These are phyloP conservation scores for Euura saliciscinereae DNA, from an alignment of 1,140 invertebrate species.

Conservation along the genomic window DNA sequence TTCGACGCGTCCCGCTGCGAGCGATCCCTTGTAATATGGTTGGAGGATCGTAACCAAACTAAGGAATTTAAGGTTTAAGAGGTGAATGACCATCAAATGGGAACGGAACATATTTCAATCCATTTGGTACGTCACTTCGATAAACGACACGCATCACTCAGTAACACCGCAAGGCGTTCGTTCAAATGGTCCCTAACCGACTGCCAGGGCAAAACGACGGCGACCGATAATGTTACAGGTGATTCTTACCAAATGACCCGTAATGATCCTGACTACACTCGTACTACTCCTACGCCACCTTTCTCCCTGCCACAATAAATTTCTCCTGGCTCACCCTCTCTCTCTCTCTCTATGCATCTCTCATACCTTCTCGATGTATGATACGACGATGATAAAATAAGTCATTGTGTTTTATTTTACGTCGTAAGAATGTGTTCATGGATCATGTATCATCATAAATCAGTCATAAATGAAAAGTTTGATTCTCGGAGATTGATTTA, in stretches of 20 bases:
- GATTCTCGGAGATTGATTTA: too few relatives aligned
- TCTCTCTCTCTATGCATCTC: not conserved
- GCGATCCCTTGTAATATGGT: slow-evolving; percentile 32
- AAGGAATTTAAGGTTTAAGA: slow-evolving; percentile 38
- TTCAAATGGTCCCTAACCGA: slow-evolving; percentile 29
- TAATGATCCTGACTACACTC: slow-evolving; percentile 20
- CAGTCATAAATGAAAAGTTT: too few relatives aligned
- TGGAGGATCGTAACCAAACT: slow-evolving; percentile 36
- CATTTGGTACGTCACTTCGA: slow-evolving; percentile 32
- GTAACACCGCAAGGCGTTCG: slow-evolving; percentile 29
- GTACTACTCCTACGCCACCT: not conserved
- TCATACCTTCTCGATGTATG: not conserved
- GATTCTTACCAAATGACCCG: slow-evolving; percentile 30
- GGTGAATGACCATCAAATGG: slow-evolving; percentile 35
- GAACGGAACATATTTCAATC: slow-evolving; percentile 40
- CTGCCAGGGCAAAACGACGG: slow-evolving; percentile 12
- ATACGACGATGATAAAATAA: too few relatives aligned
- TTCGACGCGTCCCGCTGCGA: slow-evolving; percentile 32
- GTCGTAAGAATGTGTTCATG: too few relatives aligned
- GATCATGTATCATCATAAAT: too few relatives aligned
- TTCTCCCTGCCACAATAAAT: not conserved
- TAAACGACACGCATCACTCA: slow-evolving; percentile 42
- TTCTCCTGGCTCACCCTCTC: not conserved
- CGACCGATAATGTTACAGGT: slow-evolving; percentile 31
- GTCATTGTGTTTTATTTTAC: too few relatives aligned